phyloP scores from a whole-genome alignment of 2,113 vertebrate genomes.

The Chinchilla lanigera region DNA sequence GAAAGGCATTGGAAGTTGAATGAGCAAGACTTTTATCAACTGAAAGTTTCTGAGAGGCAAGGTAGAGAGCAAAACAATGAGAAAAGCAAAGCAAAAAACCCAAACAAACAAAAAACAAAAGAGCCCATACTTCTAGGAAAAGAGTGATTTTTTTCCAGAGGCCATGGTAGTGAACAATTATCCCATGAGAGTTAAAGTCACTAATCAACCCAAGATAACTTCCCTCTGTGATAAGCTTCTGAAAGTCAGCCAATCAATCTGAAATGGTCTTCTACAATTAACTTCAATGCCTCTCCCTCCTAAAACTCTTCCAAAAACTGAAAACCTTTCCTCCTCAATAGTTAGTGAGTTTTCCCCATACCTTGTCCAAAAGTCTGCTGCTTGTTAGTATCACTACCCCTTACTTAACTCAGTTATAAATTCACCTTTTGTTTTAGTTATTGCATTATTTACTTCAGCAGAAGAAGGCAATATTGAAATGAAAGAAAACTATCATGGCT shows the following conservation, averaged over 20 bases:
- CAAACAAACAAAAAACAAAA: background rate
- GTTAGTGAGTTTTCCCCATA: background rate
- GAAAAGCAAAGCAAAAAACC: background rate
- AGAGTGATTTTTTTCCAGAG: background rate
- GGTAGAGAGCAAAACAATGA: background rate
- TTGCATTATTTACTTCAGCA: background rate
- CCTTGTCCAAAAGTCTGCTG: background rate
- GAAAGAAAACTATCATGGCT: background rate
- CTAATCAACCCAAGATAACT: background rate
- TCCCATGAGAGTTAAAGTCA: background rate
- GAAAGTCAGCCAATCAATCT: background rate
- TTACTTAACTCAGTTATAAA: background rate
- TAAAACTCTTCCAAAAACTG: background rate
- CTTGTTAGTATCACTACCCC: background rate
- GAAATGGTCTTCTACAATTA: background rate
- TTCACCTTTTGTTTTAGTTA: slow-evolving; percentile 1
- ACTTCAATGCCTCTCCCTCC: background rate
- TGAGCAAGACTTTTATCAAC: background rate
- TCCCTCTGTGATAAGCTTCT: background rate
- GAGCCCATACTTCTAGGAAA: background rate
- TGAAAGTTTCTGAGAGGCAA: background rate
- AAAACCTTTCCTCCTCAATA: background rate
- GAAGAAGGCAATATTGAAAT: slow-evolving; percentile 18
- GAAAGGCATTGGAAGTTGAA: background rate
- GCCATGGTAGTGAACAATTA: background rate